phyloP scores from a whole-genome alignment of 1,140 invertebrate species.

The Hermetia illucens region DNA sequence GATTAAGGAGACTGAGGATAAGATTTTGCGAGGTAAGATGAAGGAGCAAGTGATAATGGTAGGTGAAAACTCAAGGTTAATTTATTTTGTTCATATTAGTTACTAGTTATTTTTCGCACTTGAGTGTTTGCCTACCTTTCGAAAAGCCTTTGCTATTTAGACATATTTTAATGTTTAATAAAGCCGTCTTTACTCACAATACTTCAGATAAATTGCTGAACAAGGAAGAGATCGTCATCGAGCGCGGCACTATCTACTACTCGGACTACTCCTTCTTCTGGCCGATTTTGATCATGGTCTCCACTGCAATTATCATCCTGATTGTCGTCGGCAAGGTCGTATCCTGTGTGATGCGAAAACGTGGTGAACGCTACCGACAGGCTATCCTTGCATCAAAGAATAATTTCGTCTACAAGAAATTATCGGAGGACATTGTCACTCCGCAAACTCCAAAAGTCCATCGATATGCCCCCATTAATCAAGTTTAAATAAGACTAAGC shows the following conservation, averaged over 20 bases:
- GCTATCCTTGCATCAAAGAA: slow-evolving; percentile 30
- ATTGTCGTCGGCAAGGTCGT: slow-evolving; percentile 34
- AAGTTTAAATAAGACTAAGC: slow-evolving; percentile 24
- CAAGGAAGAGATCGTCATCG: slow-evolving; percentile 31
- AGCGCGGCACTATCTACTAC: slow-evolving; percentile 32
- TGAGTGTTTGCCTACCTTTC: no score
- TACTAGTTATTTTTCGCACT: neutral
- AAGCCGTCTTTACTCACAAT: slow-evolving; percentile 26
- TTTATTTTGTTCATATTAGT: slow-evolving; percentile 2
- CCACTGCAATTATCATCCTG: slow-evolving; percentile 33
- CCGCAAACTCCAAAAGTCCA: slow-evolving; percentile 40
- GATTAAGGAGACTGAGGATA: slow-evolving; percentile 27
- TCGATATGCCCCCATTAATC: slow-evolving; percentile 35
- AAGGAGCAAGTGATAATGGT: no score
- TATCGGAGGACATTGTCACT: slow-evolving; percentile 39
- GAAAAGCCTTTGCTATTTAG: slow-evolving; percentile 9
- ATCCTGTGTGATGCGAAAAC: slow-evolving; percentile 32
- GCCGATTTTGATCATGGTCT: slow-evolving; percentile 32
- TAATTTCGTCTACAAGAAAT: slow-evolving; percentile 39
- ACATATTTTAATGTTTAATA: slow-evolving; percentile 23
- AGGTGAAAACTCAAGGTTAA: slow-evolving; percentile 3
- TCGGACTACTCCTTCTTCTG: slow-evolving; percentile 32
- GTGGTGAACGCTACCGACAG: slow-evolving; percentile 37
- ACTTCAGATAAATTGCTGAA: no score
- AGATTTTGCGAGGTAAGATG: slow-evolving; percentile 19